A percentile compares a stretch with the other conserved stretches of the same genome.
phyloP scores from a whole-genome alignment of 2,113 vertebrate genomes.

The Siphamia tubifer region DNA sequence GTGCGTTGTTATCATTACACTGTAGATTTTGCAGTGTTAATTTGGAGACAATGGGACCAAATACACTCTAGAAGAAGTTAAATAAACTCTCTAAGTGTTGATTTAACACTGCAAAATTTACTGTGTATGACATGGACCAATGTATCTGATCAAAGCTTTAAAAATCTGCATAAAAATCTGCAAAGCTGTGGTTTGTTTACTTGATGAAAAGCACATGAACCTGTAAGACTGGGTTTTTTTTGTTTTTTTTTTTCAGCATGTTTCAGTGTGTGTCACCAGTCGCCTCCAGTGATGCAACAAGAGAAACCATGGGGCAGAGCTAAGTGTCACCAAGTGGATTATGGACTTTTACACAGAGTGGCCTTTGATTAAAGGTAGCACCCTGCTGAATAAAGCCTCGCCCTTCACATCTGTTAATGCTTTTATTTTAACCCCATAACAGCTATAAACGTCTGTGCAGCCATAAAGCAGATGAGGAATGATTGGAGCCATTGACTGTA shows the following conservation, averaged over 20 bases:
- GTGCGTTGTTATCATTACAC: too few species aligned
- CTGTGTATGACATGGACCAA: too few species aligned
- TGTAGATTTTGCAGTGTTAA: too few species aligned
- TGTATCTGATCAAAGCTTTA: background rate
- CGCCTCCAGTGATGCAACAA: background rate
- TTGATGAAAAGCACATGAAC: background rate
- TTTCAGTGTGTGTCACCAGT: background rate
- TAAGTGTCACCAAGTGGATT: slow-evolving; percentile 53
- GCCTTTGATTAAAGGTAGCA: slow-evolving; percentile 57
- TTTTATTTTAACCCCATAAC: slow-evolving; percentile 71
- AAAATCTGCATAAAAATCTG: too few species aligned
- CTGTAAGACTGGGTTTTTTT: background rate
- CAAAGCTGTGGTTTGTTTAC: background rate
- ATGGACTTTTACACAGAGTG: slow-evolving; percentile 49
- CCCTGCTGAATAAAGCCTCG: slow-evolving; percentile 35
- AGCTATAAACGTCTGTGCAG: slow-evolving; percentile 69
- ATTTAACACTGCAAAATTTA: too few species aligned
- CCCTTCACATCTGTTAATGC: slow-evolving; percentile 53
- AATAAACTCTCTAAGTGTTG: too few species aligned
- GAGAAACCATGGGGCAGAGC: slow-evolving; percentile 26
- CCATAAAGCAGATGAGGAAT: slow-evolving; percentile 76
- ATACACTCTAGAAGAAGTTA: too few species aligned
- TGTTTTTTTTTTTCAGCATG: background rate
- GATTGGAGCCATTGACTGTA: slow-evolving; percentile 74
- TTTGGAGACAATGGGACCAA: too few species aligned